Evolutionary conservation across 2,888 invertebrate species (phyloP).

Genomic region (Cantharis nigra): DNA sequence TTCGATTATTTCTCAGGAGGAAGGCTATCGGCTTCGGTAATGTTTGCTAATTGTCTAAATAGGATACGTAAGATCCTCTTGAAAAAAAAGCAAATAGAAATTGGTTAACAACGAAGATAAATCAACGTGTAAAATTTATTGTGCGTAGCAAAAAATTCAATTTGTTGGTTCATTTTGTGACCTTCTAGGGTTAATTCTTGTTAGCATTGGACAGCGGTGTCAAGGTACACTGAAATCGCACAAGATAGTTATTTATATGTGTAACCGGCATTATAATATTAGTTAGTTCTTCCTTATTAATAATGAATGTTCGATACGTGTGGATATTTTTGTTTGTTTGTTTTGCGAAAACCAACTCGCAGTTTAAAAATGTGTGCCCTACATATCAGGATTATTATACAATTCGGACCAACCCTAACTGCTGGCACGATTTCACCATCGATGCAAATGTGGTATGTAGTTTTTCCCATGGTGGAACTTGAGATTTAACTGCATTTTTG

Average conservation of each 20-base stretch:
- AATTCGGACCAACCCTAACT: neutral
- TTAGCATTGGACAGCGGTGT: conserved; percentile 2
- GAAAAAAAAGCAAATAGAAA: neutral
- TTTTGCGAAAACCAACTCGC: neutral
- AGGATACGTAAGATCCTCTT: neutral
- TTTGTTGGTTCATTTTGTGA: conserved; percentile 32
- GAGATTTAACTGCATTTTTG: neutral
- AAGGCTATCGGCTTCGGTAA: neutral
- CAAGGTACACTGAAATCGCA: neutral
- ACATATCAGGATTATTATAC: neutral
- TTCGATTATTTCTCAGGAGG: neutral
- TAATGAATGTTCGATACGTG: neutral
- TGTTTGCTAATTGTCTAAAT: neutral
- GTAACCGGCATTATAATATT: neutral
- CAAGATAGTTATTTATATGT: neutral
- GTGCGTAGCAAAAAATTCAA: neutral
- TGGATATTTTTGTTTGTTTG: neutral
- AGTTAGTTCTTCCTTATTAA: neutral
- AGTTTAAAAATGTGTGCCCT: neutral
- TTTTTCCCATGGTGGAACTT: neutral
- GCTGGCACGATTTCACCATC: neutral
- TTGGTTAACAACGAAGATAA: neutral
- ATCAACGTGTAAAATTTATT: neutral
- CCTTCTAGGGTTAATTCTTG: neutral
- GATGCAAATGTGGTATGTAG: neutral